Conservation (phyloP, 2,113 vertebrate species). For the Cygnus atratus region DNA sequence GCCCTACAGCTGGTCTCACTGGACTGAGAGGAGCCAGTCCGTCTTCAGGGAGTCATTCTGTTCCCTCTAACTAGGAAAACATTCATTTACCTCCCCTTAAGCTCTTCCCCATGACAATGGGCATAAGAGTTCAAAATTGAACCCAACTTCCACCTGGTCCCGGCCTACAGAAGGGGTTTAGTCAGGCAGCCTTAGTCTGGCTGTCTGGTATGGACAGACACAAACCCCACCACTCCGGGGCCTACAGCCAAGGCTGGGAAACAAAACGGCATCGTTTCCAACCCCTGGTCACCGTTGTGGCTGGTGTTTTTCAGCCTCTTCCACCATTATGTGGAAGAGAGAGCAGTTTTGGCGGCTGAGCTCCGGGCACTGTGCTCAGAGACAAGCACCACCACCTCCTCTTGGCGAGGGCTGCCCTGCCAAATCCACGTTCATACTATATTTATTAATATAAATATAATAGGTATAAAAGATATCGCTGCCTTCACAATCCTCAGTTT, state of each 20-base stretch:
- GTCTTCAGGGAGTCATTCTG: not conserved
- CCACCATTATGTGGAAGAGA: not conserved
- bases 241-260: not conserved
- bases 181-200: not conserved
- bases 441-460: too few relatives aligned
- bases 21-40: not conserved
- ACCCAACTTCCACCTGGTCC: not conserved
- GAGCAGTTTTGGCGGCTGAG: not conserved
- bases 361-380: not conserved
- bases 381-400: not conserved
- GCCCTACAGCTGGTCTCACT: too few relatives aligned
- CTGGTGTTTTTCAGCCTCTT: not conserved
- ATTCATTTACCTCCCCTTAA: not conserved
- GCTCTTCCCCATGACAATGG: not conserved
- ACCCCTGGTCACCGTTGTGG: not conserved
- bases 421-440: too few relatives aligned
- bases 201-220: fast-evolving
- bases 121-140: not conserved
- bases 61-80: not conserved
- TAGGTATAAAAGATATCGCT: too few relatives aligned
- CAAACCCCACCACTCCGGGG: too few relatives aligned
- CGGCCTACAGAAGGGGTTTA: not conserved
- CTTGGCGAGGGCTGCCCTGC: too few relatives aligned
- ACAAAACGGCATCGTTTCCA: not conserved
- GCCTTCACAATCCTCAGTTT: too few relatives aligned